Base-by-base conservation (phyloP, 1,140 invertebrate species). In the Bombus breviceps region DNA sequence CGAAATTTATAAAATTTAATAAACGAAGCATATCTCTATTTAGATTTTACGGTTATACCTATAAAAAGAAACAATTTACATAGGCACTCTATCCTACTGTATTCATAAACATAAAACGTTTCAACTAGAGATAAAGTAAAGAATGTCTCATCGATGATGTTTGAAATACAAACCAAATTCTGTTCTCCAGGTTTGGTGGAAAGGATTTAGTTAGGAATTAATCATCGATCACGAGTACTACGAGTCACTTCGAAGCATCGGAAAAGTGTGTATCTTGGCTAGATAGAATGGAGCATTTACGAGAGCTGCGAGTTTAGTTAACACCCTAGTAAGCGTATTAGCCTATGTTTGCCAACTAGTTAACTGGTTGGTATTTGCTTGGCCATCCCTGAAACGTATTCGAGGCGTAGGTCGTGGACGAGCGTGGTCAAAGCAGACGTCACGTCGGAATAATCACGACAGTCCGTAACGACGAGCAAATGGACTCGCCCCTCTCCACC, bases 331-430 rank as follows among this genome's bases (percentile, higher is more conserved):
- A 89, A 89, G 84, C 81, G 88, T 72, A 80, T 89, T 89, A 89
- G 32, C 66, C 62, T 32, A n/a, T 89, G 88, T 89, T 89, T 89
- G 77, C 85, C 59, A 86, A 89, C 84, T 89, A 86, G 85, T 89
- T 89, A 89, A 89, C 89, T 85, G 59, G 80, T 77, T 86, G 77
- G 74, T 81, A 80, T 89, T 89, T 89, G 77, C 88, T 81, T 25
- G 12, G 22, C 62, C 53, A 71, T 57, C 88, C 73, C 83, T 86
- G 80, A 81, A 84, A 86, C 68, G 85, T 74, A 81, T 86, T 89
- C 84, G 80, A 66, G 64, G 22, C 37, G 62, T 68, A 71, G 12
- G 41, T 69, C 41, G 83, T 12, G 84, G 22, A 81, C 34, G 22
- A n/a, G 43, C 64, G 43, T 32, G 41, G 12, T 41, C 32, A 32